These are phyloP conservation scores for Emydoidea blandingii DNA, from an alignment of 2,797 vertebrate genomes.

Conservation along the genomic window DNA sequence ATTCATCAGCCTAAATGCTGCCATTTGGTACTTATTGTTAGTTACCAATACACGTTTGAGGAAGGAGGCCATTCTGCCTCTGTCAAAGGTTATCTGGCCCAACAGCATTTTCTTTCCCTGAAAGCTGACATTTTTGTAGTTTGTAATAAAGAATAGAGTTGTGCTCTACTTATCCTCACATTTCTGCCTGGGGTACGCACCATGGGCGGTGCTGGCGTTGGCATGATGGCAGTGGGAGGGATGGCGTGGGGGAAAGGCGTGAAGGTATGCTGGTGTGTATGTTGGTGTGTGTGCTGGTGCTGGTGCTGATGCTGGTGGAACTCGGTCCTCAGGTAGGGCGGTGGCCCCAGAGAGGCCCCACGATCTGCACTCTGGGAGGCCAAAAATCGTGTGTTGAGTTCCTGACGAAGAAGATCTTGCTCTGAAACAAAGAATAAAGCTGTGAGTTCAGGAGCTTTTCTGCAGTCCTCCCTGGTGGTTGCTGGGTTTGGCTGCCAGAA, in stretches of 20 bases:
- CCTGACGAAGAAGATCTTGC: slow-evolving; percentile 97
- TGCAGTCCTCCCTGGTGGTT: neutral
- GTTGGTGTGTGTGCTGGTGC: slow-evolving; percentile 98
- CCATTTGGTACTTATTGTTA: neutral
- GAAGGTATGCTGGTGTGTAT: slow-evolving; percentile 99
- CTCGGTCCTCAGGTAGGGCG: slow-evolving; percentile 97
- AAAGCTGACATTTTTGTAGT: neutral
- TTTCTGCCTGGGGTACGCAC: slow-evolving; percentile 99
- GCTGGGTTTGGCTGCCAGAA: accelerated
- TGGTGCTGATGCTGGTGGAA: slow-evolving; percentile 98
- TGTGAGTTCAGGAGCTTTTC: neutral
- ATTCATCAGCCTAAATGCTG: neutral
- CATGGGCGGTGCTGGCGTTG: slow-evolving; percentile 98
- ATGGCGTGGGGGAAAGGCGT: slow-evolving; percentile 95
- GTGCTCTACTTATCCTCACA: slow-evolving; percentile 96
- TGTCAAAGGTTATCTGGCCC: slow-evolving; percentile 5
- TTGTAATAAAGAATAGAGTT: slow-evolving; percentile 74
- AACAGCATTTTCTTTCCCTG: slow-evolving; percentile 19
- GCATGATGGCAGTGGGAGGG: slow-evolving; percentile 93
- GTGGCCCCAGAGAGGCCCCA: slow-evolving; percentile 92
- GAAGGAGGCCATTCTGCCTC: slow-evolving; percentile 10
- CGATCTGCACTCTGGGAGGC: slow-evolving; percentile 96
- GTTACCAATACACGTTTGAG: accelerated
- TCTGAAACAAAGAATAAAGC: slow-evolving; percentile 83
- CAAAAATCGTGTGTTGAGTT: slow-evolving; percentile 97